A percentile compares a stretch with the other conserved stretches of the same genome.
These are phyloP conservation scores for Mus pahari DNA, from an alignment of 2,113 vertebrate species.

Conservation along the genomic window DNA sequence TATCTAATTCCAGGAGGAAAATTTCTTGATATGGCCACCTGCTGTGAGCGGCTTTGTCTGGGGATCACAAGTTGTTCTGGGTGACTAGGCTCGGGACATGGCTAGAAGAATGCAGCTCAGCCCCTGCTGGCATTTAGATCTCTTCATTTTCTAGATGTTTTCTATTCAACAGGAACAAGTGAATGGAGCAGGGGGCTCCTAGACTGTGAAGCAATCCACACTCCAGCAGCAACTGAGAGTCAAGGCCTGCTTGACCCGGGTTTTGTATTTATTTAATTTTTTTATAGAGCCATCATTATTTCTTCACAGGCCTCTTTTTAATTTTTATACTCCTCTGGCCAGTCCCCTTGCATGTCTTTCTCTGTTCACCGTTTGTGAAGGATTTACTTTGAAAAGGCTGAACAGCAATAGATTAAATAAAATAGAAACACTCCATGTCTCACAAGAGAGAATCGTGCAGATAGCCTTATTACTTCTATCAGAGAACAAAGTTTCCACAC, in stretches of 20 bases:
- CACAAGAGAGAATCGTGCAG: slow-evolving; percentile 87
- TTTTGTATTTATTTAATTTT: slow-evolving; percentile 82
- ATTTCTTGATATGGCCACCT: slow-evolving; percentile 96
- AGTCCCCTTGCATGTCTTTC: slow-evolving; percentile 83
- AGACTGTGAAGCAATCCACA: slow-evolving; percentile 81
- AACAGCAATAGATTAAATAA: slow-evolving; percentile 88
- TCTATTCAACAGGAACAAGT: slow-evolving; percentile 89
- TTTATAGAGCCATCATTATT: slow-evolving; percentile 75
- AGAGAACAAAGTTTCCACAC: slow-evolving; percentile 88
- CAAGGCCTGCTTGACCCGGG: slow-evolving; percentile 85
- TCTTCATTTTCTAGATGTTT: slow-evolving; percentile 94
- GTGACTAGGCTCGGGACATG: slow-evolving; percentile 94
- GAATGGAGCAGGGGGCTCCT: slow-evolving; percentile 78
- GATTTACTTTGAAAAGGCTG: slow-evolving; percentile 89
- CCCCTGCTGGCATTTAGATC: slow-evolving; percentile 97
- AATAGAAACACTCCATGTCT: slow-evolving; percentile 85
- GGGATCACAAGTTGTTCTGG: slow-evolving; percentile 98
- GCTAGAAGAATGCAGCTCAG: slow-evolving; percentile 92
- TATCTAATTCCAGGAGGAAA: slow-evolving; percentile 97
- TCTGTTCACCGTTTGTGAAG: slow-evolving; percentile 84
- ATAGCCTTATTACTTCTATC: slow-evolving; percentile 91
- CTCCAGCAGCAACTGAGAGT: slow-evolving; percentile 71
- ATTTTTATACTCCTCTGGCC: slow-evolving; percentile 74
- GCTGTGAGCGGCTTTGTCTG: slow-evolving; percentile 94
- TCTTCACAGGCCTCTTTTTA: slow-evolving; percentile 77